Conservation (phyloP, 2,888 invertebrate species). For the Kryphioiulus occultus region DNA sequence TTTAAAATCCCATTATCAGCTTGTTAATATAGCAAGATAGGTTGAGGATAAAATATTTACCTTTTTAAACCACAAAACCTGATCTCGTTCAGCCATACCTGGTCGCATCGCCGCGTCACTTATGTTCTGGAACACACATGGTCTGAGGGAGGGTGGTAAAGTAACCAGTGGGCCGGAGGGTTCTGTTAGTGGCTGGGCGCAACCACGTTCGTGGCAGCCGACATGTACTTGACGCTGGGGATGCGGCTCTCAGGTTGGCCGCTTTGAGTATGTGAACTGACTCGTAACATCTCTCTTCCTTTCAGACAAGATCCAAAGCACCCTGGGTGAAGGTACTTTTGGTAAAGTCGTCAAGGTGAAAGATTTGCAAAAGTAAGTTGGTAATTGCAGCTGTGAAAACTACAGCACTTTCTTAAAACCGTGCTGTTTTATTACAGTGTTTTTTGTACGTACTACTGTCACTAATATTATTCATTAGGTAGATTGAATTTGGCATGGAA, state of each 20-base stretch:
- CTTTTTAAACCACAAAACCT: not conserved
- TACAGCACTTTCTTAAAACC: not conserved
- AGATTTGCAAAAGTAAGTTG: slow-evolving; percentile 90
- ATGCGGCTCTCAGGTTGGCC: slow-evolving; percentile 12
- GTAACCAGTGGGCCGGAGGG: not conserved
- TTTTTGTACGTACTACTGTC: no score
- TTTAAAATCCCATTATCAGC: not conserved
- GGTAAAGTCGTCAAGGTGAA: slow-evolving; percentile 99
- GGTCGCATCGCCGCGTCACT: not conserved
- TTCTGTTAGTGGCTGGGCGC: not conserved
- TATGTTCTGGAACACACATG: not conserved
- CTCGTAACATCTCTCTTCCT: slow-evolving; percentile 60
- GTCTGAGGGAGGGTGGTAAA: not conserved
- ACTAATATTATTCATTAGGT: no score
- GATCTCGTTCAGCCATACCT: not conserved
- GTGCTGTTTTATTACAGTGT: no score
- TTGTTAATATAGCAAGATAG: slow-evolving; percentile 6
- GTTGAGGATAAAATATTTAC: slow-evolving; percentile 20
- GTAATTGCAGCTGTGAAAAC: not conserved
- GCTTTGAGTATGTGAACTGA: not conserved
- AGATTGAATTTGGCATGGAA: not conserved
- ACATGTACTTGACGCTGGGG: not conserved
- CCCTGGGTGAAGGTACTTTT: slow-evolving; percentile 99
- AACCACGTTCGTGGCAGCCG: not conserved
- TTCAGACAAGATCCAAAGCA: slow-evolving; percentile 98